These are phyloP conservation scores for Rhinophrynus dorsalis DNA, from an alignment of 2,797 vertebrate genomes.

Conservation along the genomic window DNA sequence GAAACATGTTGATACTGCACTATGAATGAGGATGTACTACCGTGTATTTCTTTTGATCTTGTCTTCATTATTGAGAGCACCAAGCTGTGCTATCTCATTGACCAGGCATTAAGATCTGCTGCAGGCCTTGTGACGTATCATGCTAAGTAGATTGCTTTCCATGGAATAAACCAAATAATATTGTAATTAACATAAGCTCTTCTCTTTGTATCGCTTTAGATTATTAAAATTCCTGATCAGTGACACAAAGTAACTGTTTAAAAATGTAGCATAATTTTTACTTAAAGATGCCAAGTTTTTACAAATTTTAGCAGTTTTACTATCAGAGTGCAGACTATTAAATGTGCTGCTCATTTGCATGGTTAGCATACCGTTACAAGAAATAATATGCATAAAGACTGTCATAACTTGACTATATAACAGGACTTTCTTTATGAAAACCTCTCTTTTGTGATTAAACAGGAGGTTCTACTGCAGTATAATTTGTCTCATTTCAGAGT, in stretches of 20 bases:
- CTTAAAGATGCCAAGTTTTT: slow-evolving; percentile 6
- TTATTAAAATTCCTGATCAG: too few relatives aligned
- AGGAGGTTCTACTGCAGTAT: slow-evolving; percentile 50
- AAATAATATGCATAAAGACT: slow-evolving; percentile 47
- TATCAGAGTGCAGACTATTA: slow-evolving; percentile 30
- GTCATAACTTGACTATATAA: slow-evolving; percentile 42
- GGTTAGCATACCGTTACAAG: slow-evolving; percentile 44
- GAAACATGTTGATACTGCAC: neutral
- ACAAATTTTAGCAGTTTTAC: slow-evolving; percentile 37
- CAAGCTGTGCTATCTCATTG: neutral
- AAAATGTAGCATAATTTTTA: neutral
- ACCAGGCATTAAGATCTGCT: neutral
- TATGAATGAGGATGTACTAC: neutral
- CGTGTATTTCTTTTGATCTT: neutral
- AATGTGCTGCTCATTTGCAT: slow-evolving; percentile 44
- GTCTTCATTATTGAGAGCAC: neutral
- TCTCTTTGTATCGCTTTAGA: too few relatives aligned
- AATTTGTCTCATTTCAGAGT: slow-evolving; percentile 51
- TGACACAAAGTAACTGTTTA: too few relatives aligned
- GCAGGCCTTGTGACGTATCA: neutral
- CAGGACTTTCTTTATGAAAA: slow-evolving; percentile 44
- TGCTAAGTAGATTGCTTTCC: neutral
- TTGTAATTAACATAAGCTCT: too few relatives aligned
- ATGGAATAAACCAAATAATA: neutral
- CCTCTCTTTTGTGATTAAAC: slow-evolving; percentile 49